Conservation (phyloP, 1,140 invertebrate species). For the Drosophila setifemur region DNA sequence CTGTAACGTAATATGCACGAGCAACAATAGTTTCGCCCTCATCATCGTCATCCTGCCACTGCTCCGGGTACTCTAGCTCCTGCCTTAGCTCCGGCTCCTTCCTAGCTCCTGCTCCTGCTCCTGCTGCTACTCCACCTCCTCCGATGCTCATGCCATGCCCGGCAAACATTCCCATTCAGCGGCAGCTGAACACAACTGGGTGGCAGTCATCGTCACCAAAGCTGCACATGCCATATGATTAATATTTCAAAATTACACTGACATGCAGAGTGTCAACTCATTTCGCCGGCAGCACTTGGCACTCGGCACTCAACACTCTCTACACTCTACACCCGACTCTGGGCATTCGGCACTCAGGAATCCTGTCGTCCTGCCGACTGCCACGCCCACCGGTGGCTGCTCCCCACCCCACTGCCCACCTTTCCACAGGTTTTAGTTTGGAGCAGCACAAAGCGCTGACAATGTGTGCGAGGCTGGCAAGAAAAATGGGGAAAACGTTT, state of each 20-base stretch:
- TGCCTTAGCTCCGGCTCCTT: not conserved
- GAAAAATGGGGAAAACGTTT: conserved; percentile 75
- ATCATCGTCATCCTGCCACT: conserved; percentile 29
- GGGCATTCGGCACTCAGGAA: not conserved
- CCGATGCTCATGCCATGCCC: conserved; percentile 55
- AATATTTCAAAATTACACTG: conserved; percentile 81
- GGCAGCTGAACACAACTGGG: not conserved
- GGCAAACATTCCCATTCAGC: conserved; percentile 58
- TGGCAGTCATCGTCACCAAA: conserved; percentile 47
- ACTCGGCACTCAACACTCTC: conserved; percentile 11
- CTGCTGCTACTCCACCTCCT: conserved; percentile 4
- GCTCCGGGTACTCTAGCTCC: conserved; percentile 8
- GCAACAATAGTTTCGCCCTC: conserved; percentile 63
- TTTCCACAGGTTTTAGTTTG: conserved; percentile 43
- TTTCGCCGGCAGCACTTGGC: conserved; percentile 40
- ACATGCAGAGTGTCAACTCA: conserved; percentile 81
- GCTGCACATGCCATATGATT: conserved; percentile 67
- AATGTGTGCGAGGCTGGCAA: conserved; percentile 50
- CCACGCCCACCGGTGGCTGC: not conserved
- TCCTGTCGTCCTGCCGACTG: not conserved
- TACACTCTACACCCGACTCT: not conserved
- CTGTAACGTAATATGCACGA: conserved; percentile 67
- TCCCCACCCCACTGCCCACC: conserved; percentile 44
- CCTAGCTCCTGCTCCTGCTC: not conserved
- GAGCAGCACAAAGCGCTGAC: conserved; percentile 59